phyloP scores from a whole-genome alignment of 2,888 invertebrate species.

The Bembecia ichneumoniformis region DNA sequence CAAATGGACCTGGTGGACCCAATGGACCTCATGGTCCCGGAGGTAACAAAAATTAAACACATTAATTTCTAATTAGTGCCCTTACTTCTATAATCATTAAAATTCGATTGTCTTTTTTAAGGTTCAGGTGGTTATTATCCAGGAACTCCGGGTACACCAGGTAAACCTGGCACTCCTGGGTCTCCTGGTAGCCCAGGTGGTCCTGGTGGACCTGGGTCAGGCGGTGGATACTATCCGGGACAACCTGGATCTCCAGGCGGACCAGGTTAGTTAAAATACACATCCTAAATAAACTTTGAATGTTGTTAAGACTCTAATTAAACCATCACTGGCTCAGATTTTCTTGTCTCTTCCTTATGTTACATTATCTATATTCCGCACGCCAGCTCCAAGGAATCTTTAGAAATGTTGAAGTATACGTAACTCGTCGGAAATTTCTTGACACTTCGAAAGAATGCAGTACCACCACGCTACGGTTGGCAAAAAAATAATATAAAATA shows the following conservation, averaged over 20 bases:
- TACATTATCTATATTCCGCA: no score
- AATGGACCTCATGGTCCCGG: slow-evolving; percentile 7
- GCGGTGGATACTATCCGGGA: slow-evolving; percentile 1
- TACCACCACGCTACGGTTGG: no score
- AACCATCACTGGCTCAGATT: neutral
- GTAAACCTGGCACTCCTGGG: slow-evolving; percentile 24
- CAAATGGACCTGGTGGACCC: slow-evolving; percentile 12
- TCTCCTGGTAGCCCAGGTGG: slow-evolving; percentile 15
- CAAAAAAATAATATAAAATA: no score
- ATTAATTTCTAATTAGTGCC: neutral
- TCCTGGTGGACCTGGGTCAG: slow-evolving; percentile 8
- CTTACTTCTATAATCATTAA: neutral
- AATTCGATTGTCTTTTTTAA: no score
- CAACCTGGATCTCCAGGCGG: slow-evolving; percentile 12
- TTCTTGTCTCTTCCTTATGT: no score
- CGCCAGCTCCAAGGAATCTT: no score
- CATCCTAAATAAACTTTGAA: neutral
- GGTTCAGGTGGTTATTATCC: slow-evolving; percentile 26
- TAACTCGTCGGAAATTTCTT: no score
- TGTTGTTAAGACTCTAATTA: neutral
- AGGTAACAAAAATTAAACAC: neutral
- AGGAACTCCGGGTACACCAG: slow-evolving; percentile 52
- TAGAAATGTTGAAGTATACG: no score
- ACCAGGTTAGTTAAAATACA: neutral
- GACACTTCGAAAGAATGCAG: no score